Evolutionary conservation across 2,888 invertebrate genomes (phyloP).

Genomic region (Drosophila paramelanica): DNA sequence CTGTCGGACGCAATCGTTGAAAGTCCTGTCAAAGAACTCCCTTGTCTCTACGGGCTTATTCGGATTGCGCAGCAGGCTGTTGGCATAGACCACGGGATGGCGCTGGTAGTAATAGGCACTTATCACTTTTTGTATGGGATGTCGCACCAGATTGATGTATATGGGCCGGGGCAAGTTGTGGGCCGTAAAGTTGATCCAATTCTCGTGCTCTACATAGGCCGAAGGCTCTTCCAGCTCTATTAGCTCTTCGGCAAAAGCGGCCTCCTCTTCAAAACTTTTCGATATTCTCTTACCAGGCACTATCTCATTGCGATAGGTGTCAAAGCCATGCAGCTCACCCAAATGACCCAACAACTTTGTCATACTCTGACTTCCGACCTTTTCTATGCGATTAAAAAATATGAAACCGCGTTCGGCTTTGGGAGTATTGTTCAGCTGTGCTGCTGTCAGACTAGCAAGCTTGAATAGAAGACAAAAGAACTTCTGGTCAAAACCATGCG

Average conservation of each 20-base stretch:
- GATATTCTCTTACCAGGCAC: slow-evolving; percentile 88
- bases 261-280: slow-evolving; percentile 86
- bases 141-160: slow-evolving; percentile 94
- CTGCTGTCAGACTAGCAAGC: slow-evolving; percentile 61
- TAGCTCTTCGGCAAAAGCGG: slow-evolving; percentile 88
- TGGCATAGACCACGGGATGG: slow-evolving; percentile 64
- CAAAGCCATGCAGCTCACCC: slow-evolving; percentile 77
- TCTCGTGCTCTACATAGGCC: slow-evolving; percentile 94
- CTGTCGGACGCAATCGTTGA: slow-evolving; percentile 91
- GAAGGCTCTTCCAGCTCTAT: slow-evolving; percentile 90
- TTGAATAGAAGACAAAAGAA: slow-evolving; percentile 47
- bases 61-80: slow-evolving; percentile 51
- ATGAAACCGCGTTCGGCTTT: slow-evolving; percentile 87
- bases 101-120: slow-evolving; percentile 94
- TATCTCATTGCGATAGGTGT: slow-evolving; percentile 89
- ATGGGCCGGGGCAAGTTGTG: slow-evolving; percentile 92
- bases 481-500: slow-evolving; percentile 10
- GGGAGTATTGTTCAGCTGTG: slow-evolving; percentile 77
- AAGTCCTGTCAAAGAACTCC: slow-evolving; percentile 61
- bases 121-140: slow-evolving; percentile 94
- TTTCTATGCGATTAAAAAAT: slow-evolving; percentile 95
- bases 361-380: slow-evolving; percentile 95
- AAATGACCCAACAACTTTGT: slow-evolving; percentile 91
- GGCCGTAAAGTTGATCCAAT: slow-evolving; percentile 93
- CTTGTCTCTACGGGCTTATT: slow-evolving; percentile 21